Evolutionary conservation across 2,797 vertebrate species (phyloP).

Genomic region (Melanogrammus aeglefinus): DNA sequence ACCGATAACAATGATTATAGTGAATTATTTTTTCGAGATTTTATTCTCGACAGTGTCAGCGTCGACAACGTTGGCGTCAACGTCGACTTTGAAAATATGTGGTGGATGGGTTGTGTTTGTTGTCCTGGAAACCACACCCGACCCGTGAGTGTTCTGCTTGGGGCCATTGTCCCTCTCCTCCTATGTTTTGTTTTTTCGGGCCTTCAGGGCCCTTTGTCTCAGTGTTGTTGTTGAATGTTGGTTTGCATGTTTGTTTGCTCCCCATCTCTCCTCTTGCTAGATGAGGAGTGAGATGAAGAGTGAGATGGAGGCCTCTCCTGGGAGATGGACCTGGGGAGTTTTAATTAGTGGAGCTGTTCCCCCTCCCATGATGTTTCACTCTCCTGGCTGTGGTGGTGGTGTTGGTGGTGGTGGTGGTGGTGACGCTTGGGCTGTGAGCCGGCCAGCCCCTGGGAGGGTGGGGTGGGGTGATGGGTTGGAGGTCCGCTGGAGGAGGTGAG

Average conservation of each 20-base stretch:
- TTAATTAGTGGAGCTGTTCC: constrained; percentile 86
- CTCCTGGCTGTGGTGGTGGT: constrained; percentile 47
- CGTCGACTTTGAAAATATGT: neutral
- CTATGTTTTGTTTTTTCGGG: neutral
- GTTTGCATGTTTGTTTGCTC: constrained; percentile 41
- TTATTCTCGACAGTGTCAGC: neutral
- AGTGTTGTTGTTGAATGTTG: constrained; percentile 39
- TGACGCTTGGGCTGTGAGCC: constrained; percentile 53
- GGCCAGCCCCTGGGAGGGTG: constrained; percentile 52
- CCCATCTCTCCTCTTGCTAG: constrained; percentile 63
- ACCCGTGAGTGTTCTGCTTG: constrained; percentile 20
- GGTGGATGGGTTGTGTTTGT: neutral
- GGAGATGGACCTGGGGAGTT: constrained; percentile 93
- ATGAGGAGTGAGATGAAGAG: constrained; percentile 68
- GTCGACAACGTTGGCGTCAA: neutral
- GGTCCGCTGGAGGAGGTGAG: neutral
- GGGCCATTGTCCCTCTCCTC: neutral
- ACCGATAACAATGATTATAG: neutral
- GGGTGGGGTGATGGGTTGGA: constrained; percentile 3
- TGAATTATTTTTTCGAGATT: neutral
- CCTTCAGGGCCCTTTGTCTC: neutral
- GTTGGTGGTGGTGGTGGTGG: constrained; percentile 48
- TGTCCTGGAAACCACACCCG: constrained; percentile 2
- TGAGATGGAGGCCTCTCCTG: constrained; percentile 62
- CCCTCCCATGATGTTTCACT: constrained; percentile 75